Conservation (phyloP, 2,888 invertebrate genomes). For the Sialis lutaria region DNA sequence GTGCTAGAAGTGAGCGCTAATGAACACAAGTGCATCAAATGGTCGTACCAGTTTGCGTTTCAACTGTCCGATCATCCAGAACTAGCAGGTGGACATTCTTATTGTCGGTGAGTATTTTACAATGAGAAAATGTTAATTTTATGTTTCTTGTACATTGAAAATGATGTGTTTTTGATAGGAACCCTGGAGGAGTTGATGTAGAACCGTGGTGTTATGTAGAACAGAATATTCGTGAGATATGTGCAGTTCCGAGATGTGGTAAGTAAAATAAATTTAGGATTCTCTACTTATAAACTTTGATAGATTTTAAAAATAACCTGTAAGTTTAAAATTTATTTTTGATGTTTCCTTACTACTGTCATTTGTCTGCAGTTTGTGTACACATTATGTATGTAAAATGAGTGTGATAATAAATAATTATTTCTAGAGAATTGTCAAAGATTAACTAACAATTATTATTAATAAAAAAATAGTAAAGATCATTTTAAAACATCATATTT, state of each 20-base stretch:
- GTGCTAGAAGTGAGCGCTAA: constrained; percentile 52
- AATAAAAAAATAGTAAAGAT: not conserved
- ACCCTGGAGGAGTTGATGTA: constrained; percentile 64
- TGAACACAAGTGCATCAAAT: constrained; percentile 61
- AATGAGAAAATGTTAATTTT: not conserved
- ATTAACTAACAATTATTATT: not conserved
- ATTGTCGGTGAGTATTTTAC: constrained; percentile 30
- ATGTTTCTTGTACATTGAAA: not conserved
- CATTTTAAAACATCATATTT: not conserved
- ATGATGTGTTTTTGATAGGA: constrained; percentile 37
- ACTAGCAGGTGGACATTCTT: constrained; percentile 73
- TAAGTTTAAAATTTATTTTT: too few relatives aligned
- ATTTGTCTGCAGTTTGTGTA: too few relatives aligned
- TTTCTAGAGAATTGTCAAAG: too few relatives aligned
- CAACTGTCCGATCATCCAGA: constrained; percentile 67
- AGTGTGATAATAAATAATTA: too few relatives aligned
- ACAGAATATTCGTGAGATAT: constrained; percentile 59
- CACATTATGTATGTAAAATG: too few relatives aligned
- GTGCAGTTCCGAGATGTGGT: constrained; percentile 78
- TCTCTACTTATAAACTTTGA: not conserved
- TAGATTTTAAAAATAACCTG: too few relatives aligned
- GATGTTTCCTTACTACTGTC: too few relatives aligned
- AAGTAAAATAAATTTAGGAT: constrained; percentile 16
- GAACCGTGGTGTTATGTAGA: constrained; percentile 85
- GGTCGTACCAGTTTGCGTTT: constrained; percentile 67